phyloP scores from a whole-genome alignment of 1,140 invertebrate species.

The Oncopodura yosiiana region DNA sequence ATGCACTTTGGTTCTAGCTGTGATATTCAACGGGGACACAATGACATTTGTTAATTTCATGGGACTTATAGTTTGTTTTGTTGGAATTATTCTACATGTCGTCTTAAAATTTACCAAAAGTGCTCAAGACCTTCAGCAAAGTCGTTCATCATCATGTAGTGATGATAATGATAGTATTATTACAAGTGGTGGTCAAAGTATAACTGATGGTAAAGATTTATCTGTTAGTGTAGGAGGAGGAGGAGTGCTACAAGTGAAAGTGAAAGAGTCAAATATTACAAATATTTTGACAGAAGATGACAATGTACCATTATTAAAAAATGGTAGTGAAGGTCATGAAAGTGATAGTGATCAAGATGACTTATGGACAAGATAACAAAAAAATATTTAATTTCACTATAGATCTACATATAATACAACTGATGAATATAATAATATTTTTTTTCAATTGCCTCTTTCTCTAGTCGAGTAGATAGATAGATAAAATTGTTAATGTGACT shows the following conservation, averaged over 20 bases:
- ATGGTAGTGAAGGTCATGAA: neutral
- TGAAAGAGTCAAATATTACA: neutral
- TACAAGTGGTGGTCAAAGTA: too few relatives aligned
- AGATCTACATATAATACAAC: too few relatives aligned
- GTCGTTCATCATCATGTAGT: too few relatives aligned
- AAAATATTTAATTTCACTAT: too few relatives aligned
- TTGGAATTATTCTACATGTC: slow-evolving; percentile 80
- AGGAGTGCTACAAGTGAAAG: neutral
- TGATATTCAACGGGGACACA: slow-evolving; percentile 71
- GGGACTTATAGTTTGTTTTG: slow-evolving; percentile 75
- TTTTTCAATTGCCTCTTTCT: too few relatives aligned
- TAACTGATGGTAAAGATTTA: neutral
- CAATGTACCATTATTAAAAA: neutral
- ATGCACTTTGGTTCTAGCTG: slow-evolving; percentile 73
- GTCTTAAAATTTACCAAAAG: slow-evolving; percentile 53
- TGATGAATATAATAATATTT: too few relatives aligned
- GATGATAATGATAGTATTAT: too few relatives aligned
- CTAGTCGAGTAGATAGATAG: too few relatives aligned
- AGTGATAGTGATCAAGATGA: neutral
- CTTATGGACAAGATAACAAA: too few relatives aligned
- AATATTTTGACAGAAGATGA: neutral
- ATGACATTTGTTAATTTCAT: slow-evolving; percentile 72
- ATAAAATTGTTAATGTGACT: too few relatives aligned
- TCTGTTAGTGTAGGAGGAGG: neutral
- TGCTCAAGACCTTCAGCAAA: slow-evolving; percentile 12